A percentile compares a stretch with the other conserved stretches of the same genome.
Conservation (phyloP, 2,797 vertebrate genomes). For the Sebastiscus albofasciatus region DNA sequence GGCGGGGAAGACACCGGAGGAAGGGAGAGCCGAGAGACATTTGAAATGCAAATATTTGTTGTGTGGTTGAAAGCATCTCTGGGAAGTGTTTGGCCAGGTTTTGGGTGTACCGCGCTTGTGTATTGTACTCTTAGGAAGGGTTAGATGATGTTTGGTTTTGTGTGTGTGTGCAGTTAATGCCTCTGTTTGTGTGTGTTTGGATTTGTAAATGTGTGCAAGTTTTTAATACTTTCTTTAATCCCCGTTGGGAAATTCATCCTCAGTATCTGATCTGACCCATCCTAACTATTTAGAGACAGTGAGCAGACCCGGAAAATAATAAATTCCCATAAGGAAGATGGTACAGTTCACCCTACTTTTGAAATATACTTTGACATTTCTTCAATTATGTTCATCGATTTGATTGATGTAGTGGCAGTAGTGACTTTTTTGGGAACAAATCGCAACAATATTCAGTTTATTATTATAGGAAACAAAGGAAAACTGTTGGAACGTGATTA, state of each 20-base stretch:
- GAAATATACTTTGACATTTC: background rate
- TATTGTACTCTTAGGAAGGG: background rate
- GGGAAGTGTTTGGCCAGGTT: background rate
- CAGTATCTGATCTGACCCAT: background rate
- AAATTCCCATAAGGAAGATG: background rate
- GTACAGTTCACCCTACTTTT: background rate
- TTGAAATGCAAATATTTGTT: slow-evolving; percentile 63
- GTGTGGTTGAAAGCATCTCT: background rate
- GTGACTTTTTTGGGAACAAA: background rate
- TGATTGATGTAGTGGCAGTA: background rate
- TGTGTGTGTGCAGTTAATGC: background rate
- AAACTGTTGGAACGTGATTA: background rate
- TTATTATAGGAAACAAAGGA: background rate
- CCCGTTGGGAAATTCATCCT: background rate
- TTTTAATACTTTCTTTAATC: slow-evolving; percentile 12
- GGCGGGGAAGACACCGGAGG: background rate
- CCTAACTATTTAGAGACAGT: background rate
- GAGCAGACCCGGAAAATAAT: background rate
- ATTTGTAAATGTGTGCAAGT: background rate
- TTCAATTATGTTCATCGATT: background rate
- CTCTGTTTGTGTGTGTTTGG: slow-evolving; percentile 10
- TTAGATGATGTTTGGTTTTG: background rate
- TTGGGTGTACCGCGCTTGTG: background rate
- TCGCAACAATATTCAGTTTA: background rate
- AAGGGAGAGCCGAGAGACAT: slow-evolving; percentile 25